Conservation (phyloP, 2,797 vertebrate genomes). For the Avahi laniger region DNA sequence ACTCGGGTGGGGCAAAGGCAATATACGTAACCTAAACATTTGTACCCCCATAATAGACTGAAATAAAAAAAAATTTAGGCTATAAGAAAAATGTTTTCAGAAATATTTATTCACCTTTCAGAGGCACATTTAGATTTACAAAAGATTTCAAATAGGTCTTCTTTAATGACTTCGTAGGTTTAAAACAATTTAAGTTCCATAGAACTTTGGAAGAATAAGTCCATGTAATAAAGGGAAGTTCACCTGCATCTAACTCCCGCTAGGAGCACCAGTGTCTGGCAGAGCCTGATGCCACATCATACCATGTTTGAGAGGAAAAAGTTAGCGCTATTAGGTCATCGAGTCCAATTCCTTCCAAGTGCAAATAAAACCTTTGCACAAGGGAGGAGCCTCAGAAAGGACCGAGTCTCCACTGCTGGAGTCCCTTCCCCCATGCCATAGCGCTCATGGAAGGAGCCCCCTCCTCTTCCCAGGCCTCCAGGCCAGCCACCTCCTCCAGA, state of each 20-base stretch:
- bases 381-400: neutral
- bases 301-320: neutral
- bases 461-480: neutral
- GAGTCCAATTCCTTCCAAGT: constrained; percentile 1
- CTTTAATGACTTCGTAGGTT: neutral
- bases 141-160: neutral
- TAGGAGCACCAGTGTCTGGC: neutral
- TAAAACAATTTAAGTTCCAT: neutral
- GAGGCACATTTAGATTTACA: neutral
- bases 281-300: neutral
- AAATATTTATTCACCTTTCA: constrained; percentile 17
- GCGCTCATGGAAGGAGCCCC: neutral
- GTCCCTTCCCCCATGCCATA: neutral
- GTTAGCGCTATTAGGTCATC: constrained; percentile 30
- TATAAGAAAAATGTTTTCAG: neutral
- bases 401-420: neutral
- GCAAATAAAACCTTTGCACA: neutral
- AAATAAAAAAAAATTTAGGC: neutral
- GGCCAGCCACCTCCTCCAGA: neutral
- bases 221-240: neutral
- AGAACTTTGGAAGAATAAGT: neutral
- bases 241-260: neutral
- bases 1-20: no score
- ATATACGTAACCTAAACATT: no score
- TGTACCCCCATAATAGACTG: no score